Conservation (phyloP, 2,888 invertebrate species). For the Entomobrya multifasciata region DNA sequence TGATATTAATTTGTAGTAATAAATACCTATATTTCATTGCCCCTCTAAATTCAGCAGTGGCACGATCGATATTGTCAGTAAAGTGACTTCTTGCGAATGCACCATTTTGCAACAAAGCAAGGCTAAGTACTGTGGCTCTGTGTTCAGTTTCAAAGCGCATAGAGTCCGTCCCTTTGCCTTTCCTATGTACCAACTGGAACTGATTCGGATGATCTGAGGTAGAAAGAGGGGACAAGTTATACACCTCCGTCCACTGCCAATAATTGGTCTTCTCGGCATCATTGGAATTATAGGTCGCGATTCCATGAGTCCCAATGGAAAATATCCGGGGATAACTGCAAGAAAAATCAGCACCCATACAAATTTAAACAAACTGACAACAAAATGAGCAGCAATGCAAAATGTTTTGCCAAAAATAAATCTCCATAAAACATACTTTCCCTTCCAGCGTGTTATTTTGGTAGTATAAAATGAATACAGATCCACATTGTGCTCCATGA, state of each 20-base stretch:
- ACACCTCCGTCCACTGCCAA: constrained; percentile 92
- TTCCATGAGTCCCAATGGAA: constrained; percentile 96
- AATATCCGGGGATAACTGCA: constrained; percentile 96
- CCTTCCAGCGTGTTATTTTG: constrained; percentile 98
- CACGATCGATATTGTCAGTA: constrained; percentile 78
- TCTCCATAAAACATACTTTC: constrained; percentile 86
- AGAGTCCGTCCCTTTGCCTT: constrained; percentile 93
- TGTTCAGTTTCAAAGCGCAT: constrained; percentile 99
- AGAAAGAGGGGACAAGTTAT: constrained; percentile 85
- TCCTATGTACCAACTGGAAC: constrained; percentile 83
- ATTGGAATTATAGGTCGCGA: constrained; percentile 98
- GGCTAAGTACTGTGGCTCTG: constrained; percentile 94
- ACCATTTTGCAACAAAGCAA: constrained; percentile 91
- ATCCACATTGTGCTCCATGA: constrained; percentile 92
- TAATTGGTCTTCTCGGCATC: constrained; percentile 95
- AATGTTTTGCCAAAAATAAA: too few species aligned
- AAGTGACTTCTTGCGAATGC: constrained; percentile 83
- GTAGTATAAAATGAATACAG: constrained; percentile 97
- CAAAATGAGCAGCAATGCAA: background rate
- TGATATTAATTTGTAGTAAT: too few species aligned
- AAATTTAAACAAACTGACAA: background rate
- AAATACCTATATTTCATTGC: constrained; percentile 77
- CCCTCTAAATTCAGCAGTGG: constrained; percentile 78
- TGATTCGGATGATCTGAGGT: constrained; percentile 83
- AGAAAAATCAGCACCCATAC: too few species aligned